Conservation (phyloP, 2,113 vertebrate species). For the Accipiter cooperii region DNA sequence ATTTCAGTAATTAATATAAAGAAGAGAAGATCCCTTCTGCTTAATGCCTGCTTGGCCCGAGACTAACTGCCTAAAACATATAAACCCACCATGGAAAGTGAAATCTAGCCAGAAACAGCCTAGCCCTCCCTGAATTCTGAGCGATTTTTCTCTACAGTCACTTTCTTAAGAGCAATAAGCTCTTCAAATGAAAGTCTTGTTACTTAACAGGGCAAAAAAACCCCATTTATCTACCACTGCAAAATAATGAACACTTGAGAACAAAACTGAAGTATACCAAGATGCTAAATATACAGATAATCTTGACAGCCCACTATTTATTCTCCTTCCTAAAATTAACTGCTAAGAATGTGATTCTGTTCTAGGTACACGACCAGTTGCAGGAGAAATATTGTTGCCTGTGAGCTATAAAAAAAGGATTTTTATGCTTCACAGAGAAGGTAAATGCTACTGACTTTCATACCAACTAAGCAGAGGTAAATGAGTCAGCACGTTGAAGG, state of each 20-base stretch:
- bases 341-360: neutral
- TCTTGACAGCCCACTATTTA: neutral
- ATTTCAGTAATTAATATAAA: slow-evolving; percentile 14
- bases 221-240: neutral
- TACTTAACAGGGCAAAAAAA: neutral
- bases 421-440: neutral
- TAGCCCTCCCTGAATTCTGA: neutral
- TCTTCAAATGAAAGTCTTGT: neutral
- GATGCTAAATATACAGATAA: slow-evolving; percentile 1
- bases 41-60: neutral
- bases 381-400: neutral
- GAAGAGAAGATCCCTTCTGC: neutral
- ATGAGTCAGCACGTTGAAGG: neutral
- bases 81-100: neutral
- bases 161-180: neutral
- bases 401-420: neutral
- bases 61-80: neutral
- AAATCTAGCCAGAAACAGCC: neutral
- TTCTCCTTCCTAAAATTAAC: neutral
- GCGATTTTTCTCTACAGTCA: neutral
- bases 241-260: neutral
- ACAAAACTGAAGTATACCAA: neutral
- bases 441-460: neutral
- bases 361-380: neutral
- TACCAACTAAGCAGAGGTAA: neutral